Conservation (phyloP, 2,113 vertebrate species). For the Phycodurus eques region DNA sequence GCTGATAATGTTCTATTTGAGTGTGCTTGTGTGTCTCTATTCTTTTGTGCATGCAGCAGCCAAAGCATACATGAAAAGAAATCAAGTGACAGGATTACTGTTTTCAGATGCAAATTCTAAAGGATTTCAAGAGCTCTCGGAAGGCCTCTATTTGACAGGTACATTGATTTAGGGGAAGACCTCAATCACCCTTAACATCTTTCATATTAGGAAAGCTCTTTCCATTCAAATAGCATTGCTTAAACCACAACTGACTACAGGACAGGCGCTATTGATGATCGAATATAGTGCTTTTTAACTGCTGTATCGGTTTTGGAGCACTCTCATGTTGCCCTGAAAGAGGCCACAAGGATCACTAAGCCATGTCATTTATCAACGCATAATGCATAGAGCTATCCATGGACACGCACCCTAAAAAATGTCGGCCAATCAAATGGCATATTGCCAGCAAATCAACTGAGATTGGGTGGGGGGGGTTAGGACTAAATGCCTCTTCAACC, state of each 20-base stretch:
- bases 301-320: conserved; percentile 31
- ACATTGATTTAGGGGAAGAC: conserved; percentile 54
- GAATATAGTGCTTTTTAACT: conserved; percentile 49
- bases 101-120: conserved; percentile 61
- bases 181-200: conserved; percentile 55
- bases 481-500: background rate
- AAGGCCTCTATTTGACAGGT: conserved; percentile 33
- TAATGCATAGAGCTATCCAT: conserved; percentile 28
- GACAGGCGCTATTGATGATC: conserved; percentile 28
- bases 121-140: conserved; percentile 41
- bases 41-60: conserved; percentile 41
- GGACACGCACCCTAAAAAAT: conserved; percentile 7
- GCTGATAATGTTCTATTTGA: conserved; percentile 29
- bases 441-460: conserved; percentile 16
- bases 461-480: background rate
- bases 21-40: conserved; percentile 30
- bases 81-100: conserved; percentile 47
- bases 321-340: conserved; percentile 24
- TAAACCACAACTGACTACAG: conserved; percentile 47
- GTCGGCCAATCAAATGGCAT: conserved; percentile 34
- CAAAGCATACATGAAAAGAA: conserved; percentile 50
- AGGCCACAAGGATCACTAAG: conserved; percentile 44
- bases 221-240: conserved; percentile 42
- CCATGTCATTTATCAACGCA: conserved; percentile 37
- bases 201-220: conserved; percentile 48